Evolutionary conservation across 2,797 vertebrate genomes (phyloP), one percentile per base, ranked within the genome.

Genomic region (Darevskia nairensis): DNA sequence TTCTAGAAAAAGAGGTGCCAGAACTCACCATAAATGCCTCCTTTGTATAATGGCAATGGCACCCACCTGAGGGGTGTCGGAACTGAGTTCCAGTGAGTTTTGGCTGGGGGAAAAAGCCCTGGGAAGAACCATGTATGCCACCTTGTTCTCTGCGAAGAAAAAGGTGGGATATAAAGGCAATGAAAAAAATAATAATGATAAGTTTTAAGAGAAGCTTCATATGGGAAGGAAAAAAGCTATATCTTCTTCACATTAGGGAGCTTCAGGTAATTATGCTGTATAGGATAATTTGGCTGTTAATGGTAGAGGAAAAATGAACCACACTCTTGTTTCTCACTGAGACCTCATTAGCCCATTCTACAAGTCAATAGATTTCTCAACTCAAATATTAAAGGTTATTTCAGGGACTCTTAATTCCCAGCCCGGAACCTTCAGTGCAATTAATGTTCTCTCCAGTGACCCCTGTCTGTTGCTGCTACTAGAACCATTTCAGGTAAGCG

Each of bases 311-410:
- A 80, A 74, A 32, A 74, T 8, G 76, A 69, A 55, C 44, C 25
- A 39, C 25, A 35, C 7, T 61, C 25, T 13, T 29, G 50, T 72
- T 84, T 66, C 75, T 86, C 81, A 72, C 50, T 25, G 50, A 72
- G 66, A 39, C 64, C 50, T 86, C 80, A 86, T 89, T 90, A 87
- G 23, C 68, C 29, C 75, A 86, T 77, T 35, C 17, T 27, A 27
- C 55, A 35, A 86, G 66, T 8, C 21, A 83, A 64, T 46, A 66
- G 66, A 76, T 86, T 86, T 90, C 75, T 32, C 76, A 87, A 27
- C 55, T 80, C 3, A 29, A 79, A 55, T 71, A 82, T 72, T 72
- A 77, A 59, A 72, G 15, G 64, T 41, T 66, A 69, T 69, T 15
- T 50, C 61, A 76, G 39, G 4, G 87, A 84, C 46, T 88, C 64